These are phyloP conservation scores for Nanorana parkeri DNA, from an alignment of 2,113 vertebrate genomes.

Conservation along the genomic window DNA sequence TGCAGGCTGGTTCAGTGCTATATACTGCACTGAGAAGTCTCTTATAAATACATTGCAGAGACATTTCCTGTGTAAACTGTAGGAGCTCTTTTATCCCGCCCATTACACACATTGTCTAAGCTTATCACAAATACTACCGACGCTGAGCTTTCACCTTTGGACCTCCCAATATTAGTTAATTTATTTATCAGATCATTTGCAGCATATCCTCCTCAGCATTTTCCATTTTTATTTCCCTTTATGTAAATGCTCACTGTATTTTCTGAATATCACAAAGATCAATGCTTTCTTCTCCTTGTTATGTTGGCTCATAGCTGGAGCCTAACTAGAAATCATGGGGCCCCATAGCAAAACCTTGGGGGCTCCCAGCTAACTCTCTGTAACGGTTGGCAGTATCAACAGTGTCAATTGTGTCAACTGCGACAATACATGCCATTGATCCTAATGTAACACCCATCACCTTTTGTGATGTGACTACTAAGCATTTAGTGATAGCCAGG, in stretches of 20 bases:
- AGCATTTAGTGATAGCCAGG: too few species aligned
- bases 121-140: constrained; percentile 27
- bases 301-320: too few species aligned
- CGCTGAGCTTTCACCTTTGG: constrained; percentile 13
- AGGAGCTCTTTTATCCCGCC: constrained; percentile 25
- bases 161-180: constrained; percentile 8
- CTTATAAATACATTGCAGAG: constrained; percentile 1
- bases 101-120: constrained; percentile 5
- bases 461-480: too few species aligned
- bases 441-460: too few species aligned
- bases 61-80: neutral
- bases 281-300: neutral
- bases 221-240: neutral
- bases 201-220: too few species aligned
- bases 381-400: too few species aligned
- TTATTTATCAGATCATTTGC: neutral
- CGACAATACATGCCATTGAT: too few species aligned
- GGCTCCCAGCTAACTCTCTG: too few species aligned
- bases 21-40: neutral
- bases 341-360: too few species aligned
- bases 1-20: neutral
- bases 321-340: too few species aligned
- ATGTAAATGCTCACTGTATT: neutral
- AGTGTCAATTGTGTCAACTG: too few species aligned
- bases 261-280: neutral